Base-by-base conservation (phyloP, 2,113 vertebrate genomes). In the Scalopus aquaticus region DNA sequence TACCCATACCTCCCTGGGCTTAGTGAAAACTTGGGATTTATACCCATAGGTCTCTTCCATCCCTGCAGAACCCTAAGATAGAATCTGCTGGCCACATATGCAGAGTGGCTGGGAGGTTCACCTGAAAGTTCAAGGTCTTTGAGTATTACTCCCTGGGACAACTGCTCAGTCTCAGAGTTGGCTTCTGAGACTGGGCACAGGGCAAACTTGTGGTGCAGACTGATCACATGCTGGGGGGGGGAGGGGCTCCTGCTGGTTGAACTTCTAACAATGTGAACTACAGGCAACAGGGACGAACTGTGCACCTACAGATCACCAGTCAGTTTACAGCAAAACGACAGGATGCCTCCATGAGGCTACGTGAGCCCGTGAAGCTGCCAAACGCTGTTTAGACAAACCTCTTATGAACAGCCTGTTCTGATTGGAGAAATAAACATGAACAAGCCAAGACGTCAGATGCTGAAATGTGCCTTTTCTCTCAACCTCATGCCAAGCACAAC, bases 251-350 rank as follows among this genome's bases (percentile, higher is more conserved):
- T 9, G 8, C 44, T 9, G 11, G 1, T 0, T 9, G 44, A n/a
- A 35, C 89, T 76, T 65, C 19, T 58, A 56, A 13, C 17, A n/a
- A 12, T 46, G 2, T 9, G 26, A 0, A 0, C 67, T 70, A 4
- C 46, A 8, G 74, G 60, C 1, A 79, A 30, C n/a, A 20, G 0
- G 26, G 79, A 35, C 1, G 69, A 67, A 32, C 0, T 5, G 60
- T 24, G 46, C 13, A 86, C 73, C 67, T 51, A n/a, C 32, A 0
- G 65, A 64, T 13, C 54, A 26, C 10, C 2, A 24, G 19, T 32
- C 46, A 6, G 46, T 8, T 79, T 9, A 37, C 0, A 12, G 44
- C 51, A 8, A 9, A 81, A 0, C 0, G 0, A 1, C 0, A 1
- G 16, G 0, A 15, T 0, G 0, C 19, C 9, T 1, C 0, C 8